Evolutionary conservation across 1,140 invertebrate genomes (phyloP).

Genomic region (Dermatophagoides farinae): DNA sequence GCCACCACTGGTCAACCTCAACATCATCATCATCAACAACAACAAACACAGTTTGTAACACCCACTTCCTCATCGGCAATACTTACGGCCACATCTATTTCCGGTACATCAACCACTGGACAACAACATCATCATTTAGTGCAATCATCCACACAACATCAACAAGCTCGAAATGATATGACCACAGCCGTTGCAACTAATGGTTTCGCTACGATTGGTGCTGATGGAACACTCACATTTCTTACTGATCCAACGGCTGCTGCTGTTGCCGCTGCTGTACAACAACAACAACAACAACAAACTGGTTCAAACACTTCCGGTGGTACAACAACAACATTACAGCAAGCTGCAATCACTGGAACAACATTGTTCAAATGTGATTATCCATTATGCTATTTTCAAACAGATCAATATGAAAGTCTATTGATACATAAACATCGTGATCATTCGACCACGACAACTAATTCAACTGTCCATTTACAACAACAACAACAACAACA

Average conservation of each 20-base stretch:
- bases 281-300: not conserved
- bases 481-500: not conserved
- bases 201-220: not conserved
- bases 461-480: not conserved
- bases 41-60: not conserved
- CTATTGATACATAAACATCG: conserved; percentile 3
- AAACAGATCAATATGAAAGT: not conserved
- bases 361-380: not conserved
- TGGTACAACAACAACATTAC: not conserved
- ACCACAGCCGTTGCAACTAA: not conserved
- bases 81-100: too few relatives aligned
- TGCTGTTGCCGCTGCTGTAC: too few relatives aligned
- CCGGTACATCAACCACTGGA: too few relatives aligned
- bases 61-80: too few relatives aligned
- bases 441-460: not conserved
- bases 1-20: not conserved
- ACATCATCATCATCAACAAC: not conserved
- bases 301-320: not conserved
- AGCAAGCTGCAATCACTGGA: not conserved
- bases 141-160: not conserved
- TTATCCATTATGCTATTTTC: not conserved
- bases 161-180: not conserved
- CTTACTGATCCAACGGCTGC: too few relatives aligned
- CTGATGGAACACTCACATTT: not conserved
- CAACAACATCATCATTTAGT: not conserved